phyloP scores from a whole-genome alignment of 2,888 invertebrate species.

The Clepsis dumicolana region DNA sequence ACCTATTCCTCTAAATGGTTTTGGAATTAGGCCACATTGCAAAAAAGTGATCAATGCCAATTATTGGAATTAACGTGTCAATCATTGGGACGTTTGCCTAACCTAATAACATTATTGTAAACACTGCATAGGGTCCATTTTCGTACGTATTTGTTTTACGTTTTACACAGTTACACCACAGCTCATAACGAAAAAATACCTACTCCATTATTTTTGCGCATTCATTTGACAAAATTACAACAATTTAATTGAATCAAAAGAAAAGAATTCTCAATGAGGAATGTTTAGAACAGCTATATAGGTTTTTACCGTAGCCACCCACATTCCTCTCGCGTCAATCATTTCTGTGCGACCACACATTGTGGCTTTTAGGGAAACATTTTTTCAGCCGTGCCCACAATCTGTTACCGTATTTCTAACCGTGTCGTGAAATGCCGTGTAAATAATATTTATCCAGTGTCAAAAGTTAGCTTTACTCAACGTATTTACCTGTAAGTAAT shows the following conservation, averaged over 20 bases:
- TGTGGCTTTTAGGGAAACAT: slow-evolving; percentile 16
- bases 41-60: too few relatives aligned
- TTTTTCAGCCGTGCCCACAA: slow-evolving; percentile 15
- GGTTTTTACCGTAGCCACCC: not conserved
- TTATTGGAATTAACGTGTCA: too few relatives aligned
- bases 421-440: slow-evolving; percentile 22
- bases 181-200: too few relatives aligned
- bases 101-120: too few relatives aligned
- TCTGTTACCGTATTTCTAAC: slow-evolving; percentile 26
- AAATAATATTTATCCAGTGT: slow-evolving; percentile 23
- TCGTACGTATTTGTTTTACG: too few relatives aligned
- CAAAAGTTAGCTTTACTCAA: slow-evolving; percentile 6
- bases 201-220: not conserved
- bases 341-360: slow-evolving; percentile 20
- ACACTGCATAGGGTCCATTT: too few relatives aligned
- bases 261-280: slow-evolving; percentile 24
- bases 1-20: too few relatives aligned
- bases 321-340: slow-evolving; percentile 35
- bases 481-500: not conserved
- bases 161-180: too few relatives aligned
- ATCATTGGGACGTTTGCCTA: too few relatives aligned
- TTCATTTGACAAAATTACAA: not conserved
- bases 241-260: slow-evolving; percentile 2
- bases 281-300: not conserved
- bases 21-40: too few relatives aligned